Conservation (phyloP, 2,888 invertebrate genomes). For the Loripinus fragilis region DNA sequence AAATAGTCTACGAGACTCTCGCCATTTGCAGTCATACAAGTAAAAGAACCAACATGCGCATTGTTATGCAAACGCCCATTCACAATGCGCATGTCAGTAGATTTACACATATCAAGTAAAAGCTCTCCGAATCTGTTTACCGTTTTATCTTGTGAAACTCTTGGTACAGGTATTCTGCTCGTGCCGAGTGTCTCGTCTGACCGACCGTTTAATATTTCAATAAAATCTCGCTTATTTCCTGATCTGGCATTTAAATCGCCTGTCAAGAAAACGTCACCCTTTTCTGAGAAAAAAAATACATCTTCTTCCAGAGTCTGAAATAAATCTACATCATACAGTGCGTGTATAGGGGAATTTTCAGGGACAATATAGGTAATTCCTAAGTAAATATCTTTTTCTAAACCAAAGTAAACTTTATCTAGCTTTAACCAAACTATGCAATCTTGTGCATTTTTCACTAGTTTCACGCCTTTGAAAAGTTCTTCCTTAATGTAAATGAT, state of each 20-base stretch:
- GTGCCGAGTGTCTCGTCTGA: too few relatives aligned
- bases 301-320: constrained; percentile 20
- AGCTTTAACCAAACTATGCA: not conserved
- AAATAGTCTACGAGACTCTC: too few relatives aligned
- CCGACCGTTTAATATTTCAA: too few relatives aligned
- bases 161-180: too few relatives aligned
- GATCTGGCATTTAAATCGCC: constrained; percentile 28
- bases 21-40: too few relatives aligned
- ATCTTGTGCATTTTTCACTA: not conserved
- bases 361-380: not conserved
- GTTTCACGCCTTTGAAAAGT: not conserved
- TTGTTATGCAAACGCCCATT: too few relatives aligned
- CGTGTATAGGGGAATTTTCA: not conserved
- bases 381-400: not conserved
- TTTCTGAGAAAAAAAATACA: not conserved
- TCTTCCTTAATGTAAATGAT: not conserved
- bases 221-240: constrained; percentile 19
- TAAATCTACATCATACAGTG: constrained; percentile 18
- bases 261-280: constrained; percentile 14
- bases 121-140: too few relatives aligned
- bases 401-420: not conserved
- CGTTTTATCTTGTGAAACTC: too few relatives aligned
- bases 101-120: too few relatives aligned
- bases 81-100: too few relatives aligned
- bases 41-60: too few relatives aligned